Conservation (phyloP, 1,140 invertebrate genomes). For the Aphaenogaster floridana region DNA sequence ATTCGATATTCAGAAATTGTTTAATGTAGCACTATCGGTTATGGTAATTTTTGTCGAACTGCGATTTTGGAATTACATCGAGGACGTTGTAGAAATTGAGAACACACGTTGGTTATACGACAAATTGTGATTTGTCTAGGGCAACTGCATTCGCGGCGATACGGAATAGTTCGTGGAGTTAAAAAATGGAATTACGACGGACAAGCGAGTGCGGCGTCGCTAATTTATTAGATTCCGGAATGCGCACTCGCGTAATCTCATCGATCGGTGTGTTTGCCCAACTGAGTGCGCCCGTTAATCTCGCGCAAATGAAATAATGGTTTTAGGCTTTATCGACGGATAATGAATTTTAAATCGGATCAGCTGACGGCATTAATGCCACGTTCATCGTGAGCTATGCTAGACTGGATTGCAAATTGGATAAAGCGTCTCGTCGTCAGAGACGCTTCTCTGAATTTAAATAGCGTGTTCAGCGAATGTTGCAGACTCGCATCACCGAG, state of each 20-base stretch:
- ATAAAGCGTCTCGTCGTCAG: constrained; percentile 63
- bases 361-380: constrained; percentile 73
- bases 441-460: constrained; percentile 60
- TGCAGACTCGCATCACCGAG: constrained; percentile 5
- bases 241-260: constrained; percentile 73
- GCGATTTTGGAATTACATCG: neutral
- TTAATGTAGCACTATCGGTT: neutral
- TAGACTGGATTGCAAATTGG: constrained; percentile 75
- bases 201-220: constrained; percentile 68
- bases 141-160: constrained; percentile 50
- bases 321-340: constrained; percentile 76
- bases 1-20: neutral
- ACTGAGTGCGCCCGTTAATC: constrained; percentile 76
- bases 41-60: neutral
- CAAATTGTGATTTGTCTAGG: constrained; percentile 57
- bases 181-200: constrained; percentile 71
- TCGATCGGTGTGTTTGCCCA: constrained; percentile 78
- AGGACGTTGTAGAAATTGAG: neutral
- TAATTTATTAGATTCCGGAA: constrained; percentile 80
- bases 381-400: constrained; percentile 71
- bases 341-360: constrained; percentile 80
- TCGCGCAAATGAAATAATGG: constrained; percentile 78
- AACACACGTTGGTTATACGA: neutral
- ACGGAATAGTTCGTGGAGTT: constrained; percentile 45
- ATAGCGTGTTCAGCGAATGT: constrained; percentile 43